These are phyloP conservation scores for Linepithema humile DNA, from an alignment of 1,140 invertebrate genomes.

Conservation along the genomic window DNA sequence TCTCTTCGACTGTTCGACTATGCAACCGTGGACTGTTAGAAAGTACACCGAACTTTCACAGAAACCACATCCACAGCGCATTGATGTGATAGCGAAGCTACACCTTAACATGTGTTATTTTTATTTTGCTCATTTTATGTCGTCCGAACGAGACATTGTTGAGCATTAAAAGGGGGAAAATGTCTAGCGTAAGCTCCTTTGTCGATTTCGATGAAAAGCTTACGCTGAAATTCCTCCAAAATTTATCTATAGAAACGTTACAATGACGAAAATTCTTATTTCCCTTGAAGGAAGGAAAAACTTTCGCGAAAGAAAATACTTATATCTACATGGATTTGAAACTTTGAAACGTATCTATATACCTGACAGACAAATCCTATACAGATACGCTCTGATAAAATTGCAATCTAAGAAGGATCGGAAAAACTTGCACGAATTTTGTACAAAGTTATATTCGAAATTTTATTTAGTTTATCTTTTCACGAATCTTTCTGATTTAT, in stretches of 20 bases:
- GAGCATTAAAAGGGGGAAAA: slow-evolving; percentile 3
- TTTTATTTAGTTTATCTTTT: not conserved
- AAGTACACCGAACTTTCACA: slow-evolving; percentile 44
- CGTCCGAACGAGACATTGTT: not conserved
- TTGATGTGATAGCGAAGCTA: slow-evolving; percentile 30
- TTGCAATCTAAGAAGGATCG: not conserved
- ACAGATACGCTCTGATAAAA: slow-evolving; percentile 1
- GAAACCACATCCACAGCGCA: slow-evolving; percentile 30
- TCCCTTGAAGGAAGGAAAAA: not conserved
- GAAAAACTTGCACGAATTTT: not conserved
- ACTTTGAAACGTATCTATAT: slow-evolving; percentile 16
- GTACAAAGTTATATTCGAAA: not conserved
- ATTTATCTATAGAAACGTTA: slow-evolving; percentile 9
- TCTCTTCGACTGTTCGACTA: slow-evolving; percentile 51
- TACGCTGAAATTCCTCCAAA: not conserved
- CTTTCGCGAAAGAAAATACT: not conserved
- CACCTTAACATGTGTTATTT: slow-evolving; percentile 39
- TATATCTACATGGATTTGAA: not conserved
- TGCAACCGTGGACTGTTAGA: slow-evolving; percentile 37
- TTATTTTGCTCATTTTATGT: slow-evolving; percentile 17
- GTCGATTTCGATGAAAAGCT: slow-evolving; percentile 7
- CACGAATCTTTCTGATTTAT: not conserved
- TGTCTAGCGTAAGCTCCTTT: slow-evolving; percentile 12
- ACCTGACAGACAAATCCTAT: not conserved
- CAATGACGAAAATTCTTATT: slow-evolving; percentile 19